Percentiles rank a stretch among this genome's conserved stretches.
Conservation (phyloP, 1,140 invertebrate species). For the Tetragonula clypearis region DNA sequence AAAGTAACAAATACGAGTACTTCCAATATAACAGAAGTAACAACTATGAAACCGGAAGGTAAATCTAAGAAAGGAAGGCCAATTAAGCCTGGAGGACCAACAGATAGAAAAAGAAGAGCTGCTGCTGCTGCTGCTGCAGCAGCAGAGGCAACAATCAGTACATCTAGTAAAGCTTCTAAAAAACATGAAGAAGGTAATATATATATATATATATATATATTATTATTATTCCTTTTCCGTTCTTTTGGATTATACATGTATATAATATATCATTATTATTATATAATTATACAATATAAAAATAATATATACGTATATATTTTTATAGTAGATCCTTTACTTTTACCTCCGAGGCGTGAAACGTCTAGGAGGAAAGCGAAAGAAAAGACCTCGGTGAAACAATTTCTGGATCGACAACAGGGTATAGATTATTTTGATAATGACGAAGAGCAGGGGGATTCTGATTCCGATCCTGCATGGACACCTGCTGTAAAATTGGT, state of each 20-base stretch:
- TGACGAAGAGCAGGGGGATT: slow-evolving; percentile 83
- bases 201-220: slow-evolving; percentile 15
- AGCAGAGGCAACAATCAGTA: slow-evolving; percentile 62
- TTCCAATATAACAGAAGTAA: slow-evolving; percentile 69
- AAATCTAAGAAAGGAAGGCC: slow-evolving; percentile 79
- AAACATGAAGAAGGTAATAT: slow-evolving; percentile 71
- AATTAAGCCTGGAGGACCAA: slow-evolving; percentile 79
- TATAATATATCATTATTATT: background rate
- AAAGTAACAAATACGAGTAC: slow-evolving; percentile 73
- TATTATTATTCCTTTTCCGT: background rate
- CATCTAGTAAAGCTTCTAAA: slow-evolving; percentile 59
- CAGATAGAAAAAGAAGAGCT: slow-evolving; percentile 82
- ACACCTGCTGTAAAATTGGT: slow-evolving; percentile 84
- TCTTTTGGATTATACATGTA: background rate
- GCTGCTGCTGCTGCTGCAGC: slow-evolving; percentile 79
- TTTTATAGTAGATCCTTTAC: slow-evolving; percentile 77
- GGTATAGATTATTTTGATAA: slow-evolving; percentile 79
- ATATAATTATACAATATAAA: background rate
- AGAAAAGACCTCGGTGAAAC: slow-evolving; percentile 82
- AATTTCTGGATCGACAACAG: slow-evolving; percentile 74
- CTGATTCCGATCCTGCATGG: slow-evolving; percentile 89
- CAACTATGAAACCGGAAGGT: slow-evolving; percentile 64
- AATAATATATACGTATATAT: background rate
- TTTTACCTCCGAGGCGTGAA: slow-evolving; percentile 84
- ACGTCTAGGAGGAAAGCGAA: slow-evolving; percentile 86